Percentiles rank a stretch among this genome's conserved stretches.
These are phyloP conservation scores for Ascidia mentula DNA, from an alignment of 23 tunicate genomes.

Conservation along the genomic window DNA sequence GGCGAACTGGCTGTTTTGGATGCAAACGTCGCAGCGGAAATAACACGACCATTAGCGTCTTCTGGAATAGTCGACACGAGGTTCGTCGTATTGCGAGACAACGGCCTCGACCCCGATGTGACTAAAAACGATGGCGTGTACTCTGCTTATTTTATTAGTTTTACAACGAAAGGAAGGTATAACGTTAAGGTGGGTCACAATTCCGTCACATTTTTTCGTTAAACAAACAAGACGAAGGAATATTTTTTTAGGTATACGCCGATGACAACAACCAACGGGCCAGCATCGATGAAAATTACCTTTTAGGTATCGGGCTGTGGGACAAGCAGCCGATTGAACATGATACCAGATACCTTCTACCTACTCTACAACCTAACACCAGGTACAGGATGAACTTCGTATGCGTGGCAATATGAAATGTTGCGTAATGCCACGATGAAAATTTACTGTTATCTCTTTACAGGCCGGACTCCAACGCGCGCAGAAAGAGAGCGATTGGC, in stretches of 20 bases:
- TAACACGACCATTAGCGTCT: slow-evolving; percentile 68
- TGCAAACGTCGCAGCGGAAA: slow-evolving; percentile 66
- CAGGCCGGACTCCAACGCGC: not conserved
- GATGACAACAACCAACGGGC: slow-evolving; percentile 39
- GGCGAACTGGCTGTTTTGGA: slow-evolving; percentile 86
- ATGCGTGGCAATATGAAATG: not conserved
- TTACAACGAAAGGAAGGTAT: slow-evolving; percentile 84
- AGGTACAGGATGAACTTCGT: not conserved
- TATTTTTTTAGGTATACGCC: not conserved
- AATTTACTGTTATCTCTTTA: not conserved
- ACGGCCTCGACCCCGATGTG: slow-evolving; percentile 83
- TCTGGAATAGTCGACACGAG: slow-evolving; percentile 59
- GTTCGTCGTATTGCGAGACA: slow-evolving; percentile 39
- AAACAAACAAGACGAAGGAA: not conserved
- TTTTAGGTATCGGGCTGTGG: slow-evolving; percentile 49
- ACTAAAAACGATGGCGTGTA: slow-evolving; percentile 90
- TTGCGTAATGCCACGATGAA: not conserved
- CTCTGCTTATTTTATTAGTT: slow-evolving; percentile 77
- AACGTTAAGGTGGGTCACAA: slow-evolving; percentile 60
- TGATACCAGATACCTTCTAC: slow-evolving; percentile 19
- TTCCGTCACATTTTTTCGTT: not conserved
- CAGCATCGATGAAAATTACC: slow-evolving; percentile 3
- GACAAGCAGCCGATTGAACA: slow-evolving; percentile 5
- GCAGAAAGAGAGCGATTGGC: not conserved
- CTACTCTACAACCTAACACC: not conserved